Evolutionary conservation across 2,888 invertebrate species (phyloP).

Genomic region (Mesoligia furuncula): DNA sequence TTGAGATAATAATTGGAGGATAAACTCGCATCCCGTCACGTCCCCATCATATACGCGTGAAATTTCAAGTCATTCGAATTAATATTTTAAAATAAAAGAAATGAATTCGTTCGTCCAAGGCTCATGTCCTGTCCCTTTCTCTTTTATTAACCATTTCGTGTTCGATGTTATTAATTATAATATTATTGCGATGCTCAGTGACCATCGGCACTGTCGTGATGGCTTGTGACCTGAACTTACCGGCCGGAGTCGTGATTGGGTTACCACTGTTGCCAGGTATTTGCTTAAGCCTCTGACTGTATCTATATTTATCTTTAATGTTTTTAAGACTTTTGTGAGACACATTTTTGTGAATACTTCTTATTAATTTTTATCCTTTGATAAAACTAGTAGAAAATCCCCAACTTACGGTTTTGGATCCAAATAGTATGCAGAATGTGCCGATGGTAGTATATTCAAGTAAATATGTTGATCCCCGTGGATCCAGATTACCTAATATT

Average conservation of each 20-base stretch:
- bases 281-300: constrained; percentile 22
- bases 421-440: not conserved
- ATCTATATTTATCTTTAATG: not conserved
- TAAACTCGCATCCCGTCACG: not conserved
- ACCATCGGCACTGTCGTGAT: constrained; percentile 73
- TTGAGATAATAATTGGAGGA: not conserved
- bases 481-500: not conserved
- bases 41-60: not conserved
- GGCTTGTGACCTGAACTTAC: constrained; percentile 70
- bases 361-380: not conserved
- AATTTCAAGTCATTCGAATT: constrained; percentile 10
- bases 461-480: not conserved
- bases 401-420: not conserved
- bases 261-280: constrained; percentile 51
- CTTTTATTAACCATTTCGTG: constrained; percentile 55
- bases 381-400: not conserved
- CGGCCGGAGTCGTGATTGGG: constrained; percentile 68
- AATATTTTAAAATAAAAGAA: constrained; percentile 14
- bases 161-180: constrained; percentile 62
- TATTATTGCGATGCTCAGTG: constrained; percentile 63
- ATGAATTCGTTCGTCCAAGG: constrained; percentile 32
- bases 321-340: constrained; percentile 1
- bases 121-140: constrained; percentile 55
- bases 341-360: not conserved
- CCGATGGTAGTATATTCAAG: not conserved